phyloP scores from a whole-genome alignment of 2,113 vertebrate genomes.

The Gallinago jamesoni region DNA sequence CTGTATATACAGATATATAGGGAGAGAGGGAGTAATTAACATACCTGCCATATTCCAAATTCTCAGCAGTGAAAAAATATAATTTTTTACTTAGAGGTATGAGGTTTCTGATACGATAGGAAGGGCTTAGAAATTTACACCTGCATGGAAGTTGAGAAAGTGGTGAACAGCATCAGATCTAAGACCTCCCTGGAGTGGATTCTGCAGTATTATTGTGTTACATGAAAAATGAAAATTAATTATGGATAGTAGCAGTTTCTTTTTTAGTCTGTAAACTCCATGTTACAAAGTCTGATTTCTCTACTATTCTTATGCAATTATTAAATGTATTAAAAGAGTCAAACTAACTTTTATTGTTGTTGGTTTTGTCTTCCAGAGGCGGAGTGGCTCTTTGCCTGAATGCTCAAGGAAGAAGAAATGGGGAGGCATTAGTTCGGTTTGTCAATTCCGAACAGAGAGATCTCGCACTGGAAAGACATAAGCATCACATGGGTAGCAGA shows the following conservation, averaged over 20 bases:
- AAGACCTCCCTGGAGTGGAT: background rate
- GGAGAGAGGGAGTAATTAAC: background rate
- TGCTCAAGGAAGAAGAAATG: conserved; percentile 93
- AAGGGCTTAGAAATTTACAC: background rate
- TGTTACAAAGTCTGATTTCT: background rate
- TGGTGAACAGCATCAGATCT: background rate
- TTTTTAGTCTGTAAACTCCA: background rate
- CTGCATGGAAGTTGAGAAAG: background rate
- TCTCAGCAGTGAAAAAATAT: background rate
- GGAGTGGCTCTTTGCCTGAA: conserved; percentile 96
- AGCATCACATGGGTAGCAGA: conserved; percentile 96
- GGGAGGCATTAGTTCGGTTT: conserved; percentile 93
- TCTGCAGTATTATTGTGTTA: background rate
- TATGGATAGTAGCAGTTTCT: background rate
- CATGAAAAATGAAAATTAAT: background rate
- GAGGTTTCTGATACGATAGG: background rate
- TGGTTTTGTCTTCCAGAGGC: conserved; percentile 75
- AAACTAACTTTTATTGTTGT: background rate
- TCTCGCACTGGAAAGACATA: conserved; percentile 91
- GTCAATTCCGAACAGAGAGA: conserved; percentile 91
- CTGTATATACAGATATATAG: background rate
- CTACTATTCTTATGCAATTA: background rate
- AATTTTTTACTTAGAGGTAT: background rate
- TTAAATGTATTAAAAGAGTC: background rate
- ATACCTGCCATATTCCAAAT: background rate